Evolutionary conservation across 2,797 vertebrate genomes (phyloP), one percentile per base, ranked within the genome.

Genomic region (Spinibarbus caldwelli): DNA sequence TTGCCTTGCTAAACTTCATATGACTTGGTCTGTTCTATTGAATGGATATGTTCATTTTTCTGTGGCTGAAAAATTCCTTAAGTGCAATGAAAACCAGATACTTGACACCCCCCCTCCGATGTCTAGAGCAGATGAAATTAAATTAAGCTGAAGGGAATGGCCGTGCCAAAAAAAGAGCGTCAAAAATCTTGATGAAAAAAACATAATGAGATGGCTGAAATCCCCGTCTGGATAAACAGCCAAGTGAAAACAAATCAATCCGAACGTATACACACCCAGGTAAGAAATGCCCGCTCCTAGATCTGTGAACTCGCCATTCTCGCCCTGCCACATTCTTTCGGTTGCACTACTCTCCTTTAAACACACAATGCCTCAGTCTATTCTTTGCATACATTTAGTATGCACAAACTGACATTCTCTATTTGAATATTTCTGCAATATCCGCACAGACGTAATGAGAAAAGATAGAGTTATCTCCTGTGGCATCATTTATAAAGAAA

Each of bases 351-450:
- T 86, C 78, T 76, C 80, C 78, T 87, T 84, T 77, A 77, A 86
- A n/a, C n/a, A n/a, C n/a, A n/a, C n/a, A 86, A 88, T 87, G 92
- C 93, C 93, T 93, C 90, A 91, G 38, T 49, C 31, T 91, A 79
- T 82, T 19, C 78, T 70, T 78, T 86, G 76, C 82, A 68, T 87
- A 71, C 36, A 26, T 85, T 75, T 64, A 52, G 54, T 87, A 85
- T 90, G 87, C 87, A 82, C 67, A 83, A 87, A 83, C 79, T 76
- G 81, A 70, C 78, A 76, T 84, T 77, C 76, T 87, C 67, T 85
- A 79, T 86, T 84, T 83, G 84, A 87, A 80, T 86, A 88, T 77
- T 71, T 49, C 76, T 17, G 26, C 71, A 77, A 70, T 34, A 67
- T 78, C 84, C 75, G 80, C 85, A 71, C 72, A 85, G 81, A 85